Conservation (phyloP, 2,888 invertebrate genomes). For the Callinectes sapidus region DNA sequence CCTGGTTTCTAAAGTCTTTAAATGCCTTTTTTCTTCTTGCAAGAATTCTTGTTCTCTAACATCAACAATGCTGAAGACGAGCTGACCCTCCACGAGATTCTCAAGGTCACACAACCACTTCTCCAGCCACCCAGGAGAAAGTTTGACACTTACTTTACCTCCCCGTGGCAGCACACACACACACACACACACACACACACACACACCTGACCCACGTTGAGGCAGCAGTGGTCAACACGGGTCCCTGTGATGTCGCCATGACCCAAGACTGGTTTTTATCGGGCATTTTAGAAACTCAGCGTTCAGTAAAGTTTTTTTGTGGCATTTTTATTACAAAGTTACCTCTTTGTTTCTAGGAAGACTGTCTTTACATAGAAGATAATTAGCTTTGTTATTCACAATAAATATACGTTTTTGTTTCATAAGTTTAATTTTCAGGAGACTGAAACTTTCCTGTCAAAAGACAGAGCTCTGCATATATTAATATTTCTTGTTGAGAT, state of each 20-base stretch:
- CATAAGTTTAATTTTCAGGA: not conserved
- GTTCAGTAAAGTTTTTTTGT: not conserved
- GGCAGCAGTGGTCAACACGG: not conserved
- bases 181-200: conserved; percentile 17
- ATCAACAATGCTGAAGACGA: not conserved
- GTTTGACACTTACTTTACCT: not conserved
- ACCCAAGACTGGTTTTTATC: conserved; percentile 20
- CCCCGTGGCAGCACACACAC: not conserved
- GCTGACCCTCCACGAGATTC: not conserved
- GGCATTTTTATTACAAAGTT: conserved; percentile 41
- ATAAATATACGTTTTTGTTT: conserved; percentile 43
- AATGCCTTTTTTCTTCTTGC: not conserved
- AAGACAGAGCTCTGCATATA: not conserved
- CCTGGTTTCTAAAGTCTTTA: too few relatives aligned
- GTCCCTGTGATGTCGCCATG: not conserved
- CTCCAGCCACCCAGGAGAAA: not conserved
- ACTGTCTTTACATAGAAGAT: conserved; percentile 37
- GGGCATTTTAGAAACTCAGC: not conserved
- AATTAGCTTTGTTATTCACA: conserved; percentile 52
- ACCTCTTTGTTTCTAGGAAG: conserved; percentile 30
- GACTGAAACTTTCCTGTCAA: not conserved
- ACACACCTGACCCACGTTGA: not conserved
- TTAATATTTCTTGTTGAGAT: not conserved
- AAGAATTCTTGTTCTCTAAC: not conserved
- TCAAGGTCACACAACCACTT: not conserved